phyloP scores from a whole-genome alignment of 2,113 vertebrate species.

The Callipepla squamata region DNA sequence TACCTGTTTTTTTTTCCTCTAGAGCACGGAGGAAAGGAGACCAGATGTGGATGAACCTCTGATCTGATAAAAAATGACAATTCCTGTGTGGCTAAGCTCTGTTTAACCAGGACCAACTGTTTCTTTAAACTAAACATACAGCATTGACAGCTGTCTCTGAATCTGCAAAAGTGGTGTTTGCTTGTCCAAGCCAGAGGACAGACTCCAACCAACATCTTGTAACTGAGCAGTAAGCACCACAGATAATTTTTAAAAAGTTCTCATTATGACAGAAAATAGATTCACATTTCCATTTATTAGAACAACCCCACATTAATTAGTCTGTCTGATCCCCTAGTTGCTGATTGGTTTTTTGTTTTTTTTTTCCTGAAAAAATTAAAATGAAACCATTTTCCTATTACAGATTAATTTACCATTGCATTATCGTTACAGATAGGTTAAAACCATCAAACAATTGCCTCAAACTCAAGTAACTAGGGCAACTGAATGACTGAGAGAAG shows the following conservation, averaged over 20 bases:
- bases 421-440: background rate
- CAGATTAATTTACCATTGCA: background rate
- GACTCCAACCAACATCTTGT: background rate
- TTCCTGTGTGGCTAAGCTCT: constrained; percentile 29
- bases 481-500: background rate
- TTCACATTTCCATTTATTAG: background rate
- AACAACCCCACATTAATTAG: background rate
- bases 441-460: background rate
- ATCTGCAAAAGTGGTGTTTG: constrained; percentile 2
- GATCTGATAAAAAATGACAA: constrained; percentile 42
- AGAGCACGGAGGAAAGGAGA: background rate
- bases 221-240: background rate
- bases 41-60: background rate
- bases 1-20: background rate
- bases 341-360: background rate
- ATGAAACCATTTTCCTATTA: background rate
- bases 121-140: constrained; percentile 19
- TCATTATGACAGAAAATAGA: background rate
- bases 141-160: background rate
- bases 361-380: background rate
- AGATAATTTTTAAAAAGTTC: background rate
- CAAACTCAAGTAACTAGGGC: background rate
- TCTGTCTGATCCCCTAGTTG: background rate
- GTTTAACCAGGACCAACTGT: constrained; percentile 20
- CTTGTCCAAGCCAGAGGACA: constrained; percentile 4